Conservation (phyloP, 2,797 vertebrate genomes). For the Meda fulgida region DNA sequence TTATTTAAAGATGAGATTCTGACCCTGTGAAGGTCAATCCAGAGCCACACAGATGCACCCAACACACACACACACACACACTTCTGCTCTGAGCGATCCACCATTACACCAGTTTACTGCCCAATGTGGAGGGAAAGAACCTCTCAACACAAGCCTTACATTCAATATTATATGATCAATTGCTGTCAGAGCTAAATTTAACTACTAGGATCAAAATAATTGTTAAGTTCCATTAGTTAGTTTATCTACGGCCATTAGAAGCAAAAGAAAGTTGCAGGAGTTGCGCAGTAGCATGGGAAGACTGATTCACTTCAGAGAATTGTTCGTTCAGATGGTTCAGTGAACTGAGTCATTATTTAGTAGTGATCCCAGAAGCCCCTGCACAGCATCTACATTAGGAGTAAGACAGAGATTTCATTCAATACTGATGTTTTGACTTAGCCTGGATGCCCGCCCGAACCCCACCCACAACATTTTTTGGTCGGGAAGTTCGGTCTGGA, state of each 20-base stretch:
- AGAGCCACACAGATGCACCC: background rate
- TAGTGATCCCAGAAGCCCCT: background rate
- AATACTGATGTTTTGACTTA: no score
- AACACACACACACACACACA: no score
- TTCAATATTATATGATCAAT: background rate
- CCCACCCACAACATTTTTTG: no score
- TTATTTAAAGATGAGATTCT: conserved; percentile 7
- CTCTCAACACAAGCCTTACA: background rate
- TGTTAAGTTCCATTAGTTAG: background rate
- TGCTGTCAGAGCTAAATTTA: no score
- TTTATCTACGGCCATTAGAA: background rate
- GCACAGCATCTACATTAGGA: no score
- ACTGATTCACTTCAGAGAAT: background rate
- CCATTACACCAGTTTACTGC: background rate
- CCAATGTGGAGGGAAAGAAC: background rate
- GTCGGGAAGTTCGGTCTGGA: no score
- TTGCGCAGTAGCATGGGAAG: background rate
- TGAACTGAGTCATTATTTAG: background rate
- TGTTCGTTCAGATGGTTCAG: background rate
- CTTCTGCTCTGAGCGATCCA: no score
- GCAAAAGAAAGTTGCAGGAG: background rate
- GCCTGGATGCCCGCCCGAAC: no score
- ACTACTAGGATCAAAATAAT: background rate
- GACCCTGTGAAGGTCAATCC: background rate
- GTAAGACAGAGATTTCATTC: no score